Conservation (phyloP, 35 echinoderm and acorn worm species). For the Ptychodera flava region DNA sequence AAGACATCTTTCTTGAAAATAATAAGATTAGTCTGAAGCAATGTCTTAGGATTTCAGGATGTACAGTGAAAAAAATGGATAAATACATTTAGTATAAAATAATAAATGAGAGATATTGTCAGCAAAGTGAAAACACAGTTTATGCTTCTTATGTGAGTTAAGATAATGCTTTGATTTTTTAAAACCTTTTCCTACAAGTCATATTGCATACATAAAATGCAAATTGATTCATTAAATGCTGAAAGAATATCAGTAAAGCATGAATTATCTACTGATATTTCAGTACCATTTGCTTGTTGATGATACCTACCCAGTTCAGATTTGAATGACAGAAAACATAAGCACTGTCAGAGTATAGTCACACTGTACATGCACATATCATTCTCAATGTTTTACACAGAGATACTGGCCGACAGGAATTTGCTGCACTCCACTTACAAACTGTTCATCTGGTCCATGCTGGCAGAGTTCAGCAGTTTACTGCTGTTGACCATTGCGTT, state of each 20-base stretch:
- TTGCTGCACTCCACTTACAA: conserved; percentile 94
- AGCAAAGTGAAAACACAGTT: too few species aligned
- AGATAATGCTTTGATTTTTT: too few species aligned
- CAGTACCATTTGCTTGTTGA: neutral
- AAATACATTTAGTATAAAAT: too few species aligned
- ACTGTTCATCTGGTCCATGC: conserved; percentile 60
- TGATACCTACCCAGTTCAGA: neutral
- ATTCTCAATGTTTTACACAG: conserved; percentile 27
- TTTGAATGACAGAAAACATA: neutral
- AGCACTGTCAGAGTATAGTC: neutral
- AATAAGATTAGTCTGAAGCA: too few species aligned
- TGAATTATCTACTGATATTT: neutral
- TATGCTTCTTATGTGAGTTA: too few species aligned
- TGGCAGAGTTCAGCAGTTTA: neutral
- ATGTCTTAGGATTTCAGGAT: too few species aligned
- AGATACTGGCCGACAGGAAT: conserved; percentile 42
- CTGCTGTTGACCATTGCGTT: neutral
- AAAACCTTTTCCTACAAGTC: too few species aligned
- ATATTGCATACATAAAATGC: too few species aligned
- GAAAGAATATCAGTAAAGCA: neutral
- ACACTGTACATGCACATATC: neutral
- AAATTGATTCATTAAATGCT: too few species aligned
- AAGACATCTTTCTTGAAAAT: too few species aligned
- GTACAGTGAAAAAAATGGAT: too few species aligned
- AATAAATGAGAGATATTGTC: too few species aligned